Percentiles rank a stretch among this genome's conserved stretches.
Conservation (phyloP, 1,140 invertebrate species). For the Leptinotarsa undecemlineata region DNA sequence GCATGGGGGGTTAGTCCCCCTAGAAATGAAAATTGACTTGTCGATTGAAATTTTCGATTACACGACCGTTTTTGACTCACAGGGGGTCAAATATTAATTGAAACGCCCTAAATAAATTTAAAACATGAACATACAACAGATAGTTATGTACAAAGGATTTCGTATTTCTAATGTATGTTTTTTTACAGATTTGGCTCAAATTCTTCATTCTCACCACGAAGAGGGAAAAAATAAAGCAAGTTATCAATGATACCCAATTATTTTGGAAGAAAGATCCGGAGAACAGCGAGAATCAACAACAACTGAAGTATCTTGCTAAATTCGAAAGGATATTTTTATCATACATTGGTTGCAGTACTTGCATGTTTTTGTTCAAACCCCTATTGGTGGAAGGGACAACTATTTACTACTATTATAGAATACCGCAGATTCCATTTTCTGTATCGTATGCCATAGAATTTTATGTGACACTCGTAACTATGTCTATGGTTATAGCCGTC, state of each 20-base stretch:
- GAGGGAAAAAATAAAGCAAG: slow-evolving; percentile 10
- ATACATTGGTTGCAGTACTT: slow-evolving; percentile 17
- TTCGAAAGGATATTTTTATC: slow-evolving; percentile 1
- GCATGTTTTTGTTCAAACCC: slow-evolving; percentile 19
- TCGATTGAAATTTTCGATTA: no score
- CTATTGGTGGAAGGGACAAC: slow-evolving; percentile 12
- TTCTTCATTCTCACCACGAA: slow-evolving; percentile 8
- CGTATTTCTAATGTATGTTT: neutral
- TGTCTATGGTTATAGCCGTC: slow-evolving; percentile 22
- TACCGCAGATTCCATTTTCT: slow-evolving; percentile 13
- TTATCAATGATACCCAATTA: neutral
- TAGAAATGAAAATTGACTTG: no score
- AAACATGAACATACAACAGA: no score
- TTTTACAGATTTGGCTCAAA: slow-evolving; percentile 18
- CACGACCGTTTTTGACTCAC: no score
- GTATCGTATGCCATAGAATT: slow-evolving; percentile 16
- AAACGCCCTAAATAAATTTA: no score
- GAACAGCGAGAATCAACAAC: neutral
- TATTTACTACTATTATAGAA: slow-evolving; percentile 22
- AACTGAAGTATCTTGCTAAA: neutral
- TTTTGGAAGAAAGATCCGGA: slow-evolving; percentile 17
- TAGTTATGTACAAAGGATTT: no score
- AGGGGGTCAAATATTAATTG: no score
- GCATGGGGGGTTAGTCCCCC: no score
- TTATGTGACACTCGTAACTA: slow-evolving; percentile 19